Conservation (phyloP, 2,113 vertebrate genomes). For the Pterocles burchelli region DNA sequence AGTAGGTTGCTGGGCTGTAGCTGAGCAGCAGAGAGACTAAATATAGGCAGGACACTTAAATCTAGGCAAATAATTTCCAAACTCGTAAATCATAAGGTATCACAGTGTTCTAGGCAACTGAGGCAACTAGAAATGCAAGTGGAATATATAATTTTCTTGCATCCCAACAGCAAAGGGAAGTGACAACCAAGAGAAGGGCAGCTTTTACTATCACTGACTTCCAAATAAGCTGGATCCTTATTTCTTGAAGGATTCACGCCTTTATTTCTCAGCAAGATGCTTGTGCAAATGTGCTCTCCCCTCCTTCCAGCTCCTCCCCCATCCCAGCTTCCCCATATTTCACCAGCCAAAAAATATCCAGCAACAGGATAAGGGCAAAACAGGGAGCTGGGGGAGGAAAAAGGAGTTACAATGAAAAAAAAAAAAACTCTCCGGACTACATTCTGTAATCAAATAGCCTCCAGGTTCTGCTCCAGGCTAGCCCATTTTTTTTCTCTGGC, state of each 20-base stretch:
- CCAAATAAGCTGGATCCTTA: background rate
- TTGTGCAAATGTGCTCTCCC: background rate
- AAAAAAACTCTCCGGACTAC: background rate
- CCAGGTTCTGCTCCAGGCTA: constrained; percentile 43
- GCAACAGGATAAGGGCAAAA: background rate
- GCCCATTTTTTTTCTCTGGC: background rate
- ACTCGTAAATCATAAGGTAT: background rate
- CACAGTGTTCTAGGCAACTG: background rate
- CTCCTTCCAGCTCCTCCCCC: background rate
- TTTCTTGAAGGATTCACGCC: background rate
- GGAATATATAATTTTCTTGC: background rate
- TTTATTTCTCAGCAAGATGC: background rate
- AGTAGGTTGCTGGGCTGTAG: constrained; percentile 36
- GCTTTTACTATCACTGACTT: background rate
- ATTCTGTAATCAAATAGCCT: constrained; percentile 31
- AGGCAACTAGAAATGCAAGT: background rate
- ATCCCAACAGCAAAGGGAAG: background rate
- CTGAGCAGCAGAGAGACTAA: constrained; percentile 13
- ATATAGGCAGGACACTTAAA: background rate
- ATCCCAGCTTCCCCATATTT: background rate
- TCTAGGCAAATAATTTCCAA: constrained; percentile 13
- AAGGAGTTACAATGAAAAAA: background rate
- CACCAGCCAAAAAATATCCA: constrained; percentile 13
- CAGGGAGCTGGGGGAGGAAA: too few relatives aligned
- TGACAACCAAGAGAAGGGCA: fast-evolving